A percentile compares a stretch with the other conserved stretches of the same genome.
These are phyloP conservation scores for Sarcophaga subvicina DNA, from an alignment of 2,888 invertebrate genomes.

Conservation along the genomic window DNA sequence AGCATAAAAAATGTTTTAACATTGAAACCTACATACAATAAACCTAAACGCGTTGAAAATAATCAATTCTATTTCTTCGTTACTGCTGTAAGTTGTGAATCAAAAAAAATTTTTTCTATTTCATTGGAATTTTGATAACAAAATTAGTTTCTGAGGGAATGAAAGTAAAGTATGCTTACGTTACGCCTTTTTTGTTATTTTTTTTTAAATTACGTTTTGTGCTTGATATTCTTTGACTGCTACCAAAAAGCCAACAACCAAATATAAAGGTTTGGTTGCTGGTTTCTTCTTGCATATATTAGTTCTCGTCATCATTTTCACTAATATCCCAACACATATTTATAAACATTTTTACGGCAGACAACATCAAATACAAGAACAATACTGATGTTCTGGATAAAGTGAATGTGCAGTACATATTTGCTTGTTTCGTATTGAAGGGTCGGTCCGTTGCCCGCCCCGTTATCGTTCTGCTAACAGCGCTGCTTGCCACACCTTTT, in stretches of 20 bases:
- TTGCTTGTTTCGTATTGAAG: neutral
- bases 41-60: neutral
- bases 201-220: conserved; percentile 2
- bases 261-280: neutral
- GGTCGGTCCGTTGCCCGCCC: neutral
- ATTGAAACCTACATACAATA: neutral
- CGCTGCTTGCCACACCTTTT: conserved; percentile 67
- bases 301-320: neutral
- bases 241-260: neutral
- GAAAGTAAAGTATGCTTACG: conserved; percentile 12
- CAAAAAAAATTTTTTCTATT: neutral
- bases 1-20: conserved; percentile 16
- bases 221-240: neutral
- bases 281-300: neutral
- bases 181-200: conserved; percentile 57
- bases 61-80: conserved; percentile 16
- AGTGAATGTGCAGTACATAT: neutral
- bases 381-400: neutral
- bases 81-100: neutral
- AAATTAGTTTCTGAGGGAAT: conserved; percentile 2
- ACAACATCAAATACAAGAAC: neutral
- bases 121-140: conserved; percentile 12
- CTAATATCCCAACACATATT: neutral
- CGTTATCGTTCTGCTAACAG: conserved; percentile 28
- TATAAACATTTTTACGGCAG: neutral